phyloP scores from a whole-genome alignment of 2,797 vertebrate genomes.

The Malacoctenus gilli region DNA sequence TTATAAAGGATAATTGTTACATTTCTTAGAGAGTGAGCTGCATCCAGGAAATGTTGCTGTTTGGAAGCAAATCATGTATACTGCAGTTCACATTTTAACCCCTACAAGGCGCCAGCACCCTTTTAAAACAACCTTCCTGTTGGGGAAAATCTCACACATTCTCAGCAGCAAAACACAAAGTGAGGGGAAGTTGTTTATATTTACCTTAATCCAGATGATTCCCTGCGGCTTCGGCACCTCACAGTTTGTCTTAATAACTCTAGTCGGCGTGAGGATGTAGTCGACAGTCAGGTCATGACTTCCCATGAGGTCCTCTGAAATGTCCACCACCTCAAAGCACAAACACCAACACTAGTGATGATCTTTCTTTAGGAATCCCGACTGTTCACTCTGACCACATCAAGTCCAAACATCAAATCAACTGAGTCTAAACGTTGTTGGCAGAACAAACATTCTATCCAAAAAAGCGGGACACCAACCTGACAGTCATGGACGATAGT shows the following conservation, averaged over 20 bases:
- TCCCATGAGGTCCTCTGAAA: conserved; percentile 87
- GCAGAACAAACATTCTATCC: too few species aligned
- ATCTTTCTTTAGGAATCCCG: not conserved
- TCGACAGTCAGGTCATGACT: conserved; percentile 94
- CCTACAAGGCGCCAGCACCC: not conserved
- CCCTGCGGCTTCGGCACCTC: conserved; percentile 84
- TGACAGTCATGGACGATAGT: conserved; percentile 97
- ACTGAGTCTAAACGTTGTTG: too few species aligned
- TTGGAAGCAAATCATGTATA: not conserved
- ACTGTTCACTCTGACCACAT: not conserved
- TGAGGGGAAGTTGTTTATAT: conserved; percentile 2
- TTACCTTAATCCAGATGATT: conserved; percentile 92
- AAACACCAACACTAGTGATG: not conserved
- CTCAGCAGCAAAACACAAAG: not conserved
- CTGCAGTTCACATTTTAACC: not conserved
- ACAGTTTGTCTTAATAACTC: conserved; percentile 87
- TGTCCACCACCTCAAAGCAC: conserved; percentile 85
- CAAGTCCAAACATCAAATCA: too few species aligned
- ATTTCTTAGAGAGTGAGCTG: not conserved
- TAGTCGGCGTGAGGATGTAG: conserved; percentile 93
- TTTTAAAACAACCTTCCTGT: too few species aligned
- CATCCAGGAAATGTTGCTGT: not conserved
- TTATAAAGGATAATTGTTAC: not conserved
- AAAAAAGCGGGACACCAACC: too few species aligned
- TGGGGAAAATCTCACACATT: not conserved